Percentiles rank a stretch among this genome's conserved stretches.
Evolutionary conservation across 2,888 invertebrate genomes (phyloP).

Genomic region (Trissoscelio sp.): DNA sequence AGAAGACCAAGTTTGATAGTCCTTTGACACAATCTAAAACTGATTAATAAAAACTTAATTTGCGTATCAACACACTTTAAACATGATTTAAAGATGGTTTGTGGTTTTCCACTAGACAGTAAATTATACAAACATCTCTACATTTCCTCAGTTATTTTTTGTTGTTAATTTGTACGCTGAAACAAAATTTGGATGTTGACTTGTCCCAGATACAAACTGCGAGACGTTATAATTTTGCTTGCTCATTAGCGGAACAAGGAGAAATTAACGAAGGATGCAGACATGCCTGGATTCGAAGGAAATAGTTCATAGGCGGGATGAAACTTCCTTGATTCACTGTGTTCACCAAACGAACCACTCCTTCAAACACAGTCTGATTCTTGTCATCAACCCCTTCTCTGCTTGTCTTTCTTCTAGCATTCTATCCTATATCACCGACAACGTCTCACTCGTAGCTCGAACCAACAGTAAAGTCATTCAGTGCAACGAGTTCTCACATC

Average conservation of each 20-base stretch:
- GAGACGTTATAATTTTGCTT: constrained; percentile 63
- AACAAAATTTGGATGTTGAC: too few relatives aligned
- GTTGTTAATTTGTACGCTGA: too few relatives aligned
- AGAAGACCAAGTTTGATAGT: too few relatives aligned
- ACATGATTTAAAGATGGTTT: too few relatives aligned
- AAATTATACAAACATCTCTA: too few relatives aligned
- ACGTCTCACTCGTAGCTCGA: constrained; percentile 56
- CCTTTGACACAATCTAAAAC: too few relatives aligned
- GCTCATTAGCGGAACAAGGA: constrained; percentile 65
- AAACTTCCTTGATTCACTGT: constrained; percentile 64
- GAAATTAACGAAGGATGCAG: constrained; percentile 62
- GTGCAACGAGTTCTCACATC: constrained; percentile 49
- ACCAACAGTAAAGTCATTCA: constrained; percentile 54
- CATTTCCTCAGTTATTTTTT: too few relatives aligned
- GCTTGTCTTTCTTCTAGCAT: constrained; percentile 52
- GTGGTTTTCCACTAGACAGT: too few relatives aligned
- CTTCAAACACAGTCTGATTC: constrained; percentile 67
- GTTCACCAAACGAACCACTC: constrained; percentile 64
- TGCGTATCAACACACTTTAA: too few relatives aligned
- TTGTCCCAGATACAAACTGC: constrained; percentile 33
- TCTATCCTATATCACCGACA: constrained; percentile 58
- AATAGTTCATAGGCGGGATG: constrained; percentile 60
- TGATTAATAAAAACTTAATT: too few relatives aligned
- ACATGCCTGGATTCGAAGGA: constrained; percentile 54
- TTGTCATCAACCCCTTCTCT: constrained; percentile 62